Evolutionary conservation across 2,113 vertebrate genomes (phyloP), one percentile per base, ranked within the genome.

Genomic region (Otolemur garnettii): DNA sequence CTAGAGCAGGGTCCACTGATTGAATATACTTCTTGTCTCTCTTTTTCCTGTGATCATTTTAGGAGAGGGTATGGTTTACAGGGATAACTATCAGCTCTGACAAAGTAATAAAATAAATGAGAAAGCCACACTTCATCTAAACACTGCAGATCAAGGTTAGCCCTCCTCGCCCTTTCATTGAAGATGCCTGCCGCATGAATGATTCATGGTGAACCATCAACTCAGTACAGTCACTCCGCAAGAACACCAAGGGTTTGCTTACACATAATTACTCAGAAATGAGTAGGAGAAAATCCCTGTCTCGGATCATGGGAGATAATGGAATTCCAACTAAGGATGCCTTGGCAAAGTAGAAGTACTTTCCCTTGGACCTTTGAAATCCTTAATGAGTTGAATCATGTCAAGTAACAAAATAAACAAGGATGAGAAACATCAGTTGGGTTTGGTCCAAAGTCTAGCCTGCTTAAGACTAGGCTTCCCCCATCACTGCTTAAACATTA

Each of bases 201-300:
- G 98, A 98, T 98, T 98, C 98, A 98, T 89, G 19, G 68, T 95
- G 96, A 98, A 93, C 97, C 96, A 94, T 93, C 94, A 94, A 60
- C 71, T 93, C 83, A 53, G 26, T 10, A 24, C 80, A 98, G 97
- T 98, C 97, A 98, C 97, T 98, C 96, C 68, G 81, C 96, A 91
- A 97, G 98, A 98, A 98, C 97, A 98, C 96, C 86, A 87, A 96
- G 74, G 59, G 96, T 96, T 98, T 86, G 91, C 72, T 98, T 98
- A 96, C 96, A 98, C 98, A 96, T 96, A 96, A 97, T 98, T 98
- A 98, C 96, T 98, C 98, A 98, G 92, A 97, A 97, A 4, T 55
- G 74, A 98, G 98, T 98, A 97, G 96, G 98, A 99, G 98, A 98
- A 98, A 98, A 98, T 97, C 98, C 96, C 78, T 98, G 90, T 96